Base-by-base conservation (phyloP, 2,113 vertebrate genomes). In the Geococcyx californianus region DNA sequence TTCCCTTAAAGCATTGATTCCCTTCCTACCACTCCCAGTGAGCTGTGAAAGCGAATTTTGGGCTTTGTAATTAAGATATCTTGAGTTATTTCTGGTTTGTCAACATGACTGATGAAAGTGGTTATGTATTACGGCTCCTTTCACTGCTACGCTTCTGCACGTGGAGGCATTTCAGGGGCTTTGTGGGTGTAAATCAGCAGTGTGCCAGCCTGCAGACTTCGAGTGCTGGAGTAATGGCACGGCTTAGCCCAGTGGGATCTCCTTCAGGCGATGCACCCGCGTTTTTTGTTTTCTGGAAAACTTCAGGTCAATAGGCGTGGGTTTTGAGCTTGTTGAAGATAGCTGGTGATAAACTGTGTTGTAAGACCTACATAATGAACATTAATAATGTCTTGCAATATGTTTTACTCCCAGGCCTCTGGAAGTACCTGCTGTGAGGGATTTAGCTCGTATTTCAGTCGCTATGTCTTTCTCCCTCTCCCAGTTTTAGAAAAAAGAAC, bases 11-110 rank as follows among this genome's bases (percentile, higher is more conserved):
- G 81, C 72, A 90, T 26, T 58, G 55, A 80, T 73, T 87, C 26
- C 55, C 16, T 96, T 74, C 70, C 0, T 0, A 6, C 31, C 69
- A 8, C 18, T 75, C 59, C 68, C 0, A 1, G 92, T 88, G 93
- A 95, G 68, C 82, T 77, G 51, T 16, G 9, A 47, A 94, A 96
- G 70, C 87, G 78, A 93, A 88, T 93, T 96, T 74, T 1, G 3
- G 78, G 44, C 68, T 93, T 93, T 83, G 72, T 85, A 96, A 90
- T 93, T 88, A 94, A 96, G 92, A 9, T 63, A 52, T 10, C 63
- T 90, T 16, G 82, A 86, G 72, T 81, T 77, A 67, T 81, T 94
- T 95, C 87, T 92, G 82, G 70, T 94, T 90, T 96, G 63, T 90
- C 87, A 74, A 40, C 68, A 29, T 96, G 93, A 86, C 76, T 94